Base-by-base conservation (phyloP, 2,888 invertebrate species). In the Polyommatus icarus region DNA sequence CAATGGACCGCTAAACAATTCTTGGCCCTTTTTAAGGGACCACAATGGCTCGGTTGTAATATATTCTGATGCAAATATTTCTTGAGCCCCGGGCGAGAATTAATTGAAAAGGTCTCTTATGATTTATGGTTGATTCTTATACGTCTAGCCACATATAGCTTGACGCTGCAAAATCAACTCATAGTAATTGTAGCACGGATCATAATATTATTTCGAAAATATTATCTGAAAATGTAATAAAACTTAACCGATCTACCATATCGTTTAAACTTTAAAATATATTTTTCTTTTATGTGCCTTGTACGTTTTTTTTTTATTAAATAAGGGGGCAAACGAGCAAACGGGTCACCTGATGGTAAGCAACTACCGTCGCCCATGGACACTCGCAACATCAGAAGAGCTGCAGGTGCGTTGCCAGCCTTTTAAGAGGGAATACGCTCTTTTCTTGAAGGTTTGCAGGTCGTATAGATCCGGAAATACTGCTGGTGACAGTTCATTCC, bases 21-120 rank as follows among this genome's bases (percentile, higher is more conserved):
- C 85, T 86, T 85, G 85, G 84, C 84, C 87, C 86, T 85, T 86
- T 86, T 85, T 84, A 82, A 84, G 82, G 79, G 79, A 81, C 80
- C 83, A 84, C 83, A 83, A 83, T 80, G 79, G 80, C 82, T 84
- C 84, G 83, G 84, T 83, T 82, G 82, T 77, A 80, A 81, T 81
- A 83, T 85, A 86, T 85, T 86, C 84, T 83, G 83, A 86, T 86
- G 85, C 85, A 85, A 86, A 87, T 86, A 86, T 86, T 84, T 83
- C 82, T 80, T 79, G 79, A 81, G 84, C 83, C 83, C 81, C 82
- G 76, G 83, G 84, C 84, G 83, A 84, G 84, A 85, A 86, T 86
- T 86, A 87, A 86, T 86, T 86, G 86, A 86, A 87, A 86, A 85
- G 86, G 85, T 84, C 84, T 84, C 83, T 80, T 81, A 82, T 83